phyloP scores from a whole-genome alignment of 2,113 vertebrate genomes.

The Lynx canadensis region DNA sequence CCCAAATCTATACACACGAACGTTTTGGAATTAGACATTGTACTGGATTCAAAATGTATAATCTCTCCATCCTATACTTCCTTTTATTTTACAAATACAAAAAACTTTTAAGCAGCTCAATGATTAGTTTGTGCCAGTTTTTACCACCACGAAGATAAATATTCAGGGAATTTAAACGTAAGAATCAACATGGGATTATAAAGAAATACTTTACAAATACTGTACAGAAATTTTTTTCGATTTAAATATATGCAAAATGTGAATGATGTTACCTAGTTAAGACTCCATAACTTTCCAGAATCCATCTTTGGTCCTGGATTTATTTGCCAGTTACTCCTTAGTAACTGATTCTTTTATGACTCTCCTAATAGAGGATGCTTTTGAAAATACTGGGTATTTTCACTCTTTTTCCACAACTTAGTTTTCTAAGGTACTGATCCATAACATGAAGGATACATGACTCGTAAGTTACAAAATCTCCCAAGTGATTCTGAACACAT shows the following conservation, averaged over 20 bases:
- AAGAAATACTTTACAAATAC: not conserved
- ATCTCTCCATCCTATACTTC: not conserved
- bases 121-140: not conserved
- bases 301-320: not conserved
- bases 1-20: not conserved
- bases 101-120: not conserved
- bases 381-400: conserved; percentile 16
- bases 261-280: not conserved
- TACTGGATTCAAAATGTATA: conserved; percentile 37
- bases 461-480: not conserved
- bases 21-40: conserved; percentile 28
- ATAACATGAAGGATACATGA: not conserved
- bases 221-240: not conserved
- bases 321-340: conserved; percentile 10
- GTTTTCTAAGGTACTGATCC: conserved; percentile 23
- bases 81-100: conserved; percentile 27
- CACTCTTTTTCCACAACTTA: not conserved
- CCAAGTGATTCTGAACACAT: not conserved
- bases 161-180: conserved; percentile 31
- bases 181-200: not conserved
- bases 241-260: not conserved
- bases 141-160: not conserved
- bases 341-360: not conserved
- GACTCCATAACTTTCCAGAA: not conserved
- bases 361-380: not conserved